These are phyloP conservation scores for Heliocidaris erythrogramma DNA, from an alignment of 35 echinoderm and acorn worm species.

Conservation along the genomic window DNA sequence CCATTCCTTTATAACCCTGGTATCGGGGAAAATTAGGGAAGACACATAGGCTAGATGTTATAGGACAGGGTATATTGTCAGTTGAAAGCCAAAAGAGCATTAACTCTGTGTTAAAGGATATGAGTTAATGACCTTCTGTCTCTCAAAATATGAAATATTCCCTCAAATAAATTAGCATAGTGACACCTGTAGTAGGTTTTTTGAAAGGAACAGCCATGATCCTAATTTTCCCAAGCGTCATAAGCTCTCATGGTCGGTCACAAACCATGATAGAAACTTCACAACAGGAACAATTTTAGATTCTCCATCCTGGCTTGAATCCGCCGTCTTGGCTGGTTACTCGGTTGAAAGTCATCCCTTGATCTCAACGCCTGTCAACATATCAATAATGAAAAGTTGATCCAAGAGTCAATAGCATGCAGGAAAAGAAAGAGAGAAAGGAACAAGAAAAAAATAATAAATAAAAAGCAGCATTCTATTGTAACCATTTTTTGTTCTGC, in stretches of 20 bases:
- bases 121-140: too few relatives aligned
- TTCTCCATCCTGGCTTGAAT: background rate
- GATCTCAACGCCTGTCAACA: background rate
- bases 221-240: background rate
- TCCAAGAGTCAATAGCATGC: background rate
- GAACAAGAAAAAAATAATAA: background rate
- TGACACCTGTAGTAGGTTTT: too few relatives aligned
- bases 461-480: background rate
- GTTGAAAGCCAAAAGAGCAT: too few relatives aligned
- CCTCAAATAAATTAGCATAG: too few relatives aligned
- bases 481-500: background rate
- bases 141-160: too few relatives aligned
- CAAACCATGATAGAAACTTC: background rate
- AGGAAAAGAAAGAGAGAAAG: background rate
- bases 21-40: too few relatives aligned
- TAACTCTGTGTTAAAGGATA: too few relatives aligned
- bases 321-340: background rate
- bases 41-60: too few relatives aligned
- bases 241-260: background rate
- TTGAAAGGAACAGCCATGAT: background rate
- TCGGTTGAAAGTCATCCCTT: background rate
- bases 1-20: too few relatives aligned
- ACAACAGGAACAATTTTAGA: background rate
- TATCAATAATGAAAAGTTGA: slow-evolving; percentile 31
- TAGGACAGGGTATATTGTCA: too few relatives aligned